A percentile compares a stretch with the other conserved stretches of the same genome.
Conservation (phyloP, 2,113 vertebrate species). For the Natator depressus region DNA sequence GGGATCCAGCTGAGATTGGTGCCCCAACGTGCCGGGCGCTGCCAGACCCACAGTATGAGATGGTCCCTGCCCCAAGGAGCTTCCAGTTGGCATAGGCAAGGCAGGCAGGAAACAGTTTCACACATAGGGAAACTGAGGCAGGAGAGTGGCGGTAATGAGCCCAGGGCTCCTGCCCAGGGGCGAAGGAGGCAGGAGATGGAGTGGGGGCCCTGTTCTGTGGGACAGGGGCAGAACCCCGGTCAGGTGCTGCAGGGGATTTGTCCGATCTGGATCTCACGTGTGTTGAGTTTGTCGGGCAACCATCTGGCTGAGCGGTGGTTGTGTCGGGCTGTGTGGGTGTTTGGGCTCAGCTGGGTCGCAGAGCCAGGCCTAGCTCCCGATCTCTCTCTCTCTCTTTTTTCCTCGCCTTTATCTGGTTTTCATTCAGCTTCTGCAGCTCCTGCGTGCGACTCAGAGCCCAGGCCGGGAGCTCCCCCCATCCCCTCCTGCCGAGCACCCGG, state of each 20-base stretch:
- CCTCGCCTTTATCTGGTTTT: not conserved
- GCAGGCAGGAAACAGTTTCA: not conserved
- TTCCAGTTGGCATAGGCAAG: not conserved
- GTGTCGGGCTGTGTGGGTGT: not conserved
- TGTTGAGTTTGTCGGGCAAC: not conserved
- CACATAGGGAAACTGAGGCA: not conserved
- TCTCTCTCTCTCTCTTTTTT: not conserved
- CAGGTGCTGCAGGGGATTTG: too few species aligned
- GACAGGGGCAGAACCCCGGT: too few species aligned
- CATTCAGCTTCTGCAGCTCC: not conserved
- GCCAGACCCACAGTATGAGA: not conserved
- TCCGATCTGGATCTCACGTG: not conserved
- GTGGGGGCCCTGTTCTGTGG: not conserved
- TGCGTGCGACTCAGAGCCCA: too few species aligned
- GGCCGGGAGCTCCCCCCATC: not conserved
- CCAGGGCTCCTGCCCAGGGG: too few species aligned
- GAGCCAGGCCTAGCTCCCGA: not conserved
- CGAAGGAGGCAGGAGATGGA: not conserved
- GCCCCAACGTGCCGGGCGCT: not conserved
- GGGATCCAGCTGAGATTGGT: not conserved
- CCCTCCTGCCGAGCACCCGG: accelerated
- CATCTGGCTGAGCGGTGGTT: not conserved
- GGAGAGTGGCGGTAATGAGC: not conserved
- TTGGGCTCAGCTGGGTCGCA: not conserved
- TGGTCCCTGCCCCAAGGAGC: not conserved